A percentile compares a stretch with the other conserved stretches of the same genome.
Evolutionary conservation across 2,797 vertebrate species (phyloP).

Genomic region (Brachymystax lenok): DNA sequence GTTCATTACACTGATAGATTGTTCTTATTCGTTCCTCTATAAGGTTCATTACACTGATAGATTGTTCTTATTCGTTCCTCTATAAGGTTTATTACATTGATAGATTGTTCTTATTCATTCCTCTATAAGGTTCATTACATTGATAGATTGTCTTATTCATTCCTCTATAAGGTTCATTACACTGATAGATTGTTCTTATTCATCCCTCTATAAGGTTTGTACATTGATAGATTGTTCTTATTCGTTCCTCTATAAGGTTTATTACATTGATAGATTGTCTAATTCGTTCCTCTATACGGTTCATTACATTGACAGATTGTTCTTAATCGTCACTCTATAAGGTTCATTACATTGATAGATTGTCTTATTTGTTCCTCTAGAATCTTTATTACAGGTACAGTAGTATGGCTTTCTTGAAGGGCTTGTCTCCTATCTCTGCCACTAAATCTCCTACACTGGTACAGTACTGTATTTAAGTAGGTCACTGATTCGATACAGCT

Average conservation of each 20-base stretch:
- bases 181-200: not conserved
- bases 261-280: not conserved
- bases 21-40: not conserved
- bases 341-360: too few relatives aligned
- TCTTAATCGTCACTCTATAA: too few relatives aligned
- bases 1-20: not conserved
- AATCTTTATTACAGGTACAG: not conserved
- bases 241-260: not conserved
- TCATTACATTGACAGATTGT: too few relatives aligned
- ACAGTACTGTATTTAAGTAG: not conserved
- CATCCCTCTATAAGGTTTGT: not conserved
- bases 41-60: not conserved
- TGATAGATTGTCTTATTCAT: too few relatives aligned
- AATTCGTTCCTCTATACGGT: not conserved
- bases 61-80: too few relatives aligned
- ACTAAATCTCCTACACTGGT: not conserved
- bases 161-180: too few relatives aligned
- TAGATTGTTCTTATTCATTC: not conserved
- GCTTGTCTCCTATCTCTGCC: not conserved
- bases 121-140: not conserved
- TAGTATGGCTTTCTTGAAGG: not conserved
- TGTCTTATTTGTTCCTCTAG: not conserved
- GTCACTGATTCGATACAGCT: not conserved
- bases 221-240: not conserved
- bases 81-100: too few relatives aligned